Percentiles rank a stretch among this genome's conserved stretches.
These are phyloP conservation scores for Solen grandis DNA, from an alignment of 1,140 invertebrate species.

Conservation along the genomic window DNA sequence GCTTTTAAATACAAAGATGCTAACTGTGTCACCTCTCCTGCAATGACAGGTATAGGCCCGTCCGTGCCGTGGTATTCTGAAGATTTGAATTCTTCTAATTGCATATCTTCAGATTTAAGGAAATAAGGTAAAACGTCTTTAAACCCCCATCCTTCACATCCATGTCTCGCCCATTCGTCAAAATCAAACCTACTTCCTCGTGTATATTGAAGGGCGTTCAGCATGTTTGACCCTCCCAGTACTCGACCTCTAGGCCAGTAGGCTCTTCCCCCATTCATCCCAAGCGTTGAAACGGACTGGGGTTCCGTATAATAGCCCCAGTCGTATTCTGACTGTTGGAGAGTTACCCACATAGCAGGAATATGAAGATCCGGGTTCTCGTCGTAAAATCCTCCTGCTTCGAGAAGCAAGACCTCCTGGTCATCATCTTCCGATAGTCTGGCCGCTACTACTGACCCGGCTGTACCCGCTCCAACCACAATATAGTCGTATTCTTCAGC, in stretches of 20 bases:
- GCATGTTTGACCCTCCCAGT: slow-evolving; percentile 90
- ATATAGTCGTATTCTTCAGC: slow-evolving; percentile 31
- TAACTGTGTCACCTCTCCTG: background rate
- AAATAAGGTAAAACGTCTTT: slow-evolving; percentile 47
- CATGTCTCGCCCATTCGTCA: slow-evolving; percentile 85
- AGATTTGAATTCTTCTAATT: background rate
- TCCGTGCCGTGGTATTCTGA: slow-evolving; percentile 11
- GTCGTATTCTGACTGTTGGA: slow-evolving; percentile 83
- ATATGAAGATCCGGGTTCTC: slow-evolving; percentile 87
- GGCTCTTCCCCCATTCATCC: slow-evolving; percentile 88
- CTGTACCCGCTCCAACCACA: slow-evolving; percentile 94
- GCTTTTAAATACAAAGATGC: background rate
- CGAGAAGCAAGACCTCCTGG: slow-evolving; percentile 90
- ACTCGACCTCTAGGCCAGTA: slow-evolving; percentile 62
- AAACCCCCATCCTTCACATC: slow-evolving; percentile 41
- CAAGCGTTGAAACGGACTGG: slow-evolving; percentile 83
- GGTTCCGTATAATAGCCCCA: slow-evolving; percentile 96
- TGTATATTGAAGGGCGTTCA: slow-evolving; percentile 97
- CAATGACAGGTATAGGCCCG: slow-evolving; percentile 7
- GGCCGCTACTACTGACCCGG: slow-evolving; percentile 95
- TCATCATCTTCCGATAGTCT: slow-evolving; percentile 88
- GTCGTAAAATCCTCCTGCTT: slow-evolving; percentile 95
- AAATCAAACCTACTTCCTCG: slow-evolving; percentile 88
- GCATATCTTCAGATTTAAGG: slow-evolving; percentile 35
- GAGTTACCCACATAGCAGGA: slow-evolving; percentile 42